These are phyloP conservation scores for Lasioglossum calceatum DNA, from an alignment of 2,888 invertebrate species.

Conservation along the genomic window DNA sequence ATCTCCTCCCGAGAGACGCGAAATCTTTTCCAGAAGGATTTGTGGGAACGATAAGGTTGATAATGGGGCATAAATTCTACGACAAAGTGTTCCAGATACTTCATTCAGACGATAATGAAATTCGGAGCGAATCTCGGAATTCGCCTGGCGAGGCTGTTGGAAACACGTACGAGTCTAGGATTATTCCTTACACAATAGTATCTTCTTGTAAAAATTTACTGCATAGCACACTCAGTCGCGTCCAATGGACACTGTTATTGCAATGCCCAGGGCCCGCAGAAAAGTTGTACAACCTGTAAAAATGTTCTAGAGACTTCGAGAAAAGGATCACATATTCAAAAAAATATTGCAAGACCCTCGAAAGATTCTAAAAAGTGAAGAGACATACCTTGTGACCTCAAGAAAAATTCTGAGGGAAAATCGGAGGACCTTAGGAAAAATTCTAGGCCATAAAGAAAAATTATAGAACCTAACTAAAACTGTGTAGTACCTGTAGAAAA, in stretches of 20 bases:
- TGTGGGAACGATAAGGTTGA: conserved; percentile 16
- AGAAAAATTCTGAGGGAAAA: background rate
- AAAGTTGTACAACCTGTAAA: background rate
- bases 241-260: too few species aligned
- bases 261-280: too few species aligned
- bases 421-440: background rate
- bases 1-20: background rate
- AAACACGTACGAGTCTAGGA: too few species aligned
- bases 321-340: background rate
- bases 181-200: too few species aligned
- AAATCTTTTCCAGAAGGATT: conserved; percentile 19
- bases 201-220: too few species aligned
- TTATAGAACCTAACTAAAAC: background rate
- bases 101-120: conserved; percentile 22
- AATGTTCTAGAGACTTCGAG: background rate
- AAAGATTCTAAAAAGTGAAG: background rate
- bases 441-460: background rate
- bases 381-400: too few species aligned
- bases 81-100: conserved; percentile 7
- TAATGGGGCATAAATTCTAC: conserved; percentile 29
- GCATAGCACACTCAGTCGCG: too few species aligned
- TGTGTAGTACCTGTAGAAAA: background rate
- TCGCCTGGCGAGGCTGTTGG: background rate
- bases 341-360: background rate
- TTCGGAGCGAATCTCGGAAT: background rate